A percentile compares a stretch with the other conserved stretches of the same genome.
These are phyloP conservation scores for Acanthacorydalis orientalis DNA, from an alignment of 2,888 invertebrate genomes.

Conservation along the genomic window DNA sequence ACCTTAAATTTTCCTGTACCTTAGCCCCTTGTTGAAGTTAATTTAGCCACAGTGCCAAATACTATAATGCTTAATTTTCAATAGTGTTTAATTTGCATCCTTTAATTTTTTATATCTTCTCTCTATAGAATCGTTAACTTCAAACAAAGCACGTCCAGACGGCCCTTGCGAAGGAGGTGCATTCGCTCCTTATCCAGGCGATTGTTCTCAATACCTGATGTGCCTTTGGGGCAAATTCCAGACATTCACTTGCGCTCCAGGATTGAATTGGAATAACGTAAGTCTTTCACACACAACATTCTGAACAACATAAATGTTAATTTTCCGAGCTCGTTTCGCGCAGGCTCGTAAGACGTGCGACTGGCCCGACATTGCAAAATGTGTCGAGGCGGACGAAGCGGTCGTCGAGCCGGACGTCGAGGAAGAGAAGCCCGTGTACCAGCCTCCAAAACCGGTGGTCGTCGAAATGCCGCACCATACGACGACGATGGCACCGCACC, in stretches of 20 bases:
- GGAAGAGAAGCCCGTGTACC: constrained; percentile 6
- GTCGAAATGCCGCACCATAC: constrained; percentile 9
- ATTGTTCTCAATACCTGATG: constrained; percentile 57
- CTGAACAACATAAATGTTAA: too few species aligned
- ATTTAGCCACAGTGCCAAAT: too few species aligned
- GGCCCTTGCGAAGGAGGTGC: constrained; percentile 42
- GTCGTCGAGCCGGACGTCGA: constrained; percentile 6
- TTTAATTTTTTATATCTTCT: too few species aligned
- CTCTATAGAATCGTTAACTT: background rate
- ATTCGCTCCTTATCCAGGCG: constrained; percentile 44
- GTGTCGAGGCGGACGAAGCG: constrained; percentile 20
- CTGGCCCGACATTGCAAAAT: constrained; percentile 51
- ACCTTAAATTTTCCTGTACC: too few species aligned
- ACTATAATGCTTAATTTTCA: too few species aligned
- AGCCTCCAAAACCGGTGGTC: constrained; percentile 8
- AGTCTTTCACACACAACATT: constrained; percentile 11
- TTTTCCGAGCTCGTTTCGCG: constrained; percentile 7
- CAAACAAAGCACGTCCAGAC: constrained; percentile 22
- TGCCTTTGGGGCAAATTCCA: constrained; percentile 67
- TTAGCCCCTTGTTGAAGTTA: too few species aligned
- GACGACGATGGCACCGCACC: constrained; percentile 14
- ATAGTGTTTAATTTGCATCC: too few species aligned
- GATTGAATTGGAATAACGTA: constrained; percentile 58
- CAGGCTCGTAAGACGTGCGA: constrained; percentile 48
- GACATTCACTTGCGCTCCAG: constrained; percentile 50